Evolutionary conservation across 2,888 invertebrate genomes (phyloP).

Genomic region (Erannis defoliaria): DNA sequence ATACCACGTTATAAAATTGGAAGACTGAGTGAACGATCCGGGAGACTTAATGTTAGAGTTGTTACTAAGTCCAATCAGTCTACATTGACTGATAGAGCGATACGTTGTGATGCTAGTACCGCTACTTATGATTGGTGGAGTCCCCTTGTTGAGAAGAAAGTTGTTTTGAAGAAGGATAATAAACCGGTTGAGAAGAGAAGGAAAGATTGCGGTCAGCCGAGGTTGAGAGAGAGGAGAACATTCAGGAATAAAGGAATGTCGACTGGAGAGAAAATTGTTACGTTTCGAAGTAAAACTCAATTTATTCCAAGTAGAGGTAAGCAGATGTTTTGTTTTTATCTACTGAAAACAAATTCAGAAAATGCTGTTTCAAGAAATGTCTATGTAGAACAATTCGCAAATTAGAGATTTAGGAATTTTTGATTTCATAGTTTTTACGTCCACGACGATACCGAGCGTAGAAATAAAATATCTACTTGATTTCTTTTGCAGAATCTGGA

Average conservation of each 20-base stretch:
- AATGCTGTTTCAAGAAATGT: no score
- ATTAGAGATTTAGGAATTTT: no score
- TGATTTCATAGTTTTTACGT: no score
- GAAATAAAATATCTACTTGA: neutral
- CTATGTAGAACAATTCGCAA: no score
- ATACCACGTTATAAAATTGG: neutral
- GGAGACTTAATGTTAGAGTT: constrained; percentile 38
- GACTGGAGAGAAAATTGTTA: constrained; percentile 57
- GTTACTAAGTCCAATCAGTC: constrained; percentile 58
- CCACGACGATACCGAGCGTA: neutral
- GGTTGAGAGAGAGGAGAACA: constrained; percentile 21
- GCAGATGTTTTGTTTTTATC: no score
- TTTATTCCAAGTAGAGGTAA: constrained; percentile 62
- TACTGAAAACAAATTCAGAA: no score
- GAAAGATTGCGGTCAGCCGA: constrained; percentile 1
- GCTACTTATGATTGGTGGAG: constrained; percentile 73
- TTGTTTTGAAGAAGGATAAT: constrained; percentile 28
- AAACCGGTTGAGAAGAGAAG: constrained; percentile 18
- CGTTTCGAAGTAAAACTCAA: constrained; percentile 61
- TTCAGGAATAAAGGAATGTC: constrained; percentile 45
- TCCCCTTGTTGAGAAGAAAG: constrained; percentile 63
- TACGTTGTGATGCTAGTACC: constrained; percentile 60
- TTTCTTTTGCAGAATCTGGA: constrained; percentile 44
- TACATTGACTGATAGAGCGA: constrained; percentile 54
- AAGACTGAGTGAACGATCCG: neutral